A percentile compares a stretch with the other conserved stretches of the same genome.
These are phyloP conservation scores for Bombus breviceps DNA, from an alignment of 1,140 invertebrate genomes.

Conservation along the genomic window DNA sequence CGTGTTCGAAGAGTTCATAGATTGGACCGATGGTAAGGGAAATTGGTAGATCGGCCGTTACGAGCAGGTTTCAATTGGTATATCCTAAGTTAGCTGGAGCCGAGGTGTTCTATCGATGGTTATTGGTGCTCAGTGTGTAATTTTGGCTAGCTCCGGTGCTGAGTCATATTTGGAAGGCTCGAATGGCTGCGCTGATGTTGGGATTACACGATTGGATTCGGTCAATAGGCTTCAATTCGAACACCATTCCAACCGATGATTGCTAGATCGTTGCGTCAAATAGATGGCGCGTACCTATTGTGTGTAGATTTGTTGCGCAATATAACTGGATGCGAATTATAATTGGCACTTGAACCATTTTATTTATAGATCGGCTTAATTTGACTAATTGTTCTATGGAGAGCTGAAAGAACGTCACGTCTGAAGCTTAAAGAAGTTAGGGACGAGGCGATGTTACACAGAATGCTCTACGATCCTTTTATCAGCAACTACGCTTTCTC, in stretches of 20 bases:
- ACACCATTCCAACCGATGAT: not conserved
- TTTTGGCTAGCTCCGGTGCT: not conserved
- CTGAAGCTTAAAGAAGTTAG: not conserved
- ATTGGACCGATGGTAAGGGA: not conserved
- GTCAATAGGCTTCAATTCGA: not conserved
- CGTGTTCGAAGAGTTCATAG: not conserved
- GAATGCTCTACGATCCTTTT: not conserved
- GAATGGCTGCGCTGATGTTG: not conserved
- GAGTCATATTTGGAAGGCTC: not conserved
- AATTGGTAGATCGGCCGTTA: constrained; percentile 20
- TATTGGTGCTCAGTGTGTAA: not conserved
- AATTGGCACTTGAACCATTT: not conserved
- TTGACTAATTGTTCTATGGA: not conserved
- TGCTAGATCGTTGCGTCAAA: not conserved
- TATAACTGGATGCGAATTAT: not conserved
- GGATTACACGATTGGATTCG: not conserved
- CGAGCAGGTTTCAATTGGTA: constrained; percentile 18
- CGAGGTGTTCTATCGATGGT: not conserved
- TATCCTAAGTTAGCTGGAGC: not conserved
- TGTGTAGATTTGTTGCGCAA: not conserved
- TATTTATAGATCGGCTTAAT: not conserved
- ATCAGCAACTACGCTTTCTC: not conserved
- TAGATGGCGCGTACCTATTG: not conserved
- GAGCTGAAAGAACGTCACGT: not conserved
- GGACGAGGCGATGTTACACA: not conserved